Percentiles rank a stretch among this genome's conserved stretches.
These are phyloP conservation scores for Furcifer pardalis DNA, from an alignment of 2,797 vertebrate genomes.

Conservation along the genomic window DNA sequence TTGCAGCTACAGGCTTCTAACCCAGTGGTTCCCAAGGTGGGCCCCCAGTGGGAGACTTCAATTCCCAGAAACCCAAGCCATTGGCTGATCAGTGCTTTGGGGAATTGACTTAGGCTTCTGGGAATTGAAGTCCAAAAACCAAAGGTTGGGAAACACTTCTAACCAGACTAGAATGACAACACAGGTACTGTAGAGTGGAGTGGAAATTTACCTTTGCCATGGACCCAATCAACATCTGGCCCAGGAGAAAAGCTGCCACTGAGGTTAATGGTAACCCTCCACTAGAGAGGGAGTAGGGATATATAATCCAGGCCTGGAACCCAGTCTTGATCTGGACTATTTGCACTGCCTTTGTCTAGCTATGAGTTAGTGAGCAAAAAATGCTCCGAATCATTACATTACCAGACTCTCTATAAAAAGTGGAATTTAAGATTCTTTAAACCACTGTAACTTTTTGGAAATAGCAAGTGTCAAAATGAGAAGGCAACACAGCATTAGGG, in stretches of 20 bases:
- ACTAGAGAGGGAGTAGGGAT: background rate
- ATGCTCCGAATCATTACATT: background rate
- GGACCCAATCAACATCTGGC: background rate
- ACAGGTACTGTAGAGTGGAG: too few species aligned
- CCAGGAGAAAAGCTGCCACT: background rate
- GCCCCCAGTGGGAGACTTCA: too few species aligned
- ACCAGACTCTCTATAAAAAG: background rate
- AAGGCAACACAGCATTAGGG: background rate
- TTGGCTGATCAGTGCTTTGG: too few species aligned
- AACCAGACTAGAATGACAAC: background rate
- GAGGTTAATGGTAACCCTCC: background rate
- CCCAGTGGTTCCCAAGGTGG: too few species aligned
- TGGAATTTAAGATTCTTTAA: too few species aligned
- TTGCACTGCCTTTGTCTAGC: too few species aligned
- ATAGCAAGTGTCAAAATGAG: background rate
- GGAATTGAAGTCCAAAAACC: too few species aligned
- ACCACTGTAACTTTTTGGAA: background rate
- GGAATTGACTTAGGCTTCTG: too few species aligned
- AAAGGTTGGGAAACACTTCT: too few species aligned
- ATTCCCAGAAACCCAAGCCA: too few species aligned
- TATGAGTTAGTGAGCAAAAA: background rate
- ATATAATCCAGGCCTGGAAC: background rate
- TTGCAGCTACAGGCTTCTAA: background rate
- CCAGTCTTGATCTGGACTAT: background rate
- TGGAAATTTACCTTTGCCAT: background rate